phyloP scores from a whole-genome alignment of 2,888 invertebrate genomes.

The Parnassius apollo region DNA sequence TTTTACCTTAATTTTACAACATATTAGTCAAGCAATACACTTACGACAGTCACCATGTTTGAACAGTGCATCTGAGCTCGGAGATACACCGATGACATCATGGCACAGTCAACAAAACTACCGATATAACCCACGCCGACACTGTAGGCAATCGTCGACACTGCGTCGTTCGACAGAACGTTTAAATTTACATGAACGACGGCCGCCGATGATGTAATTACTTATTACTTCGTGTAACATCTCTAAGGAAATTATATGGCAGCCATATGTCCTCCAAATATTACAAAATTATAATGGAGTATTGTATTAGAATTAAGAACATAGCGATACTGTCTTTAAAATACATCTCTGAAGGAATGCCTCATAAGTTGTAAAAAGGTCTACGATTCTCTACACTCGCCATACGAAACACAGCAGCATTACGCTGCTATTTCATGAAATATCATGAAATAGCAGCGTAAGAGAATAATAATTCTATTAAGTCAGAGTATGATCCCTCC shows the following conservation, averaged over 20 bases:
- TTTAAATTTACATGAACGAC: constrained; percentile 8
- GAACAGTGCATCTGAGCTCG: constrained; percentile 32
- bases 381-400: no score
- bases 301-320: no score
- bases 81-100: constrained; percentile 37
- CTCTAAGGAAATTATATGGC: constrained; percentile 35
- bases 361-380: no score
- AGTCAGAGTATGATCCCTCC: no score
- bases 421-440: no score
- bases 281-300: no score
- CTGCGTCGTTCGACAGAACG: constrained; percentile 4
- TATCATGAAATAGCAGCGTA: no score
- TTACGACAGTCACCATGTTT: constrained; percentile 29
- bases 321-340: no score
- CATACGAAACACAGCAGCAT: no score
- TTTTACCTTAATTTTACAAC: background rate
- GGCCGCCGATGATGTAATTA: constrained; percentile 43
- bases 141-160: constrained; percentile 6
- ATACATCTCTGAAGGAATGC: no score
- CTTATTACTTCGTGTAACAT: constrained; percentile 27
- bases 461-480: no score
- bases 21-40: background rate
- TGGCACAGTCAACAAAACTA: constrained; percentile 18
- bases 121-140: constrained; percentile 6
- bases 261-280: constrained; percentile 34